Evolutionary conservation across 2,113 vertebrate species (phyloP).

Genomic region (Takifugu bimaculatus): DNA sequence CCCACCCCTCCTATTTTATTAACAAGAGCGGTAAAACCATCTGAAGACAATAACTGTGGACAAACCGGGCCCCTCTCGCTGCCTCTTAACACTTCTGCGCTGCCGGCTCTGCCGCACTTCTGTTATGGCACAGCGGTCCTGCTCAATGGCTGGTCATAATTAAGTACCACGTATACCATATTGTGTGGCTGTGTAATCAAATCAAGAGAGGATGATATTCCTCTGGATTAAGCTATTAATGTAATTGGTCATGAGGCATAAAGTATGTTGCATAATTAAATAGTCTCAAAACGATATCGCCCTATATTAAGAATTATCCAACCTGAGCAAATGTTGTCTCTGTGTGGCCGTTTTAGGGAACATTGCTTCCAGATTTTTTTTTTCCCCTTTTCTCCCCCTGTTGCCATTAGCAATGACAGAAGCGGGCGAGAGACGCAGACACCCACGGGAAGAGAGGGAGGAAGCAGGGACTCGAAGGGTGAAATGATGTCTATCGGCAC

Average conservation of each 20-base stretch:
- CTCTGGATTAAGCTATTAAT: conserved; percentile 99
- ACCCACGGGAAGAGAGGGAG: conserved; percentile 68
- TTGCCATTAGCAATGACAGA: conserved; percentile 90
- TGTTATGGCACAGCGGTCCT: conserved; percentile 83
- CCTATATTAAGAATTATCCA: conserved; percentile 99
- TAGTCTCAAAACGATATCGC: conserved; percentile 99
- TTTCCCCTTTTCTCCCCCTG: conserved; percentile 22
- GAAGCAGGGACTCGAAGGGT: conserved; percentile 70
- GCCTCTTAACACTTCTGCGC: conserved; percentile 29
- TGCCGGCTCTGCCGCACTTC: conserved; percentile 81
- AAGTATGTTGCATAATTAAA: conserved; percentile 99
- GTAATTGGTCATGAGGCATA: conserved; percentile 99
- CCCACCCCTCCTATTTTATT: conserved; percentile 76
- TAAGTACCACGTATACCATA: conserved; percentile 99
- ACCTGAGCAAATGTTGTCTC: conserved; percentile 99
- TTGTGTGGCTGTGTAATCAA: conserved; percentile 99
- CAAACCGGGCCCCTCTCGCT: conserved; percentile 73
- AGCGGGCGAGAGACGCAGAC: conserved; percentile 71
- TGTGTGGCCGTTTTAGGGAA: conserved; percentile 99
- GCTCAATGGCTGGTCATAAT: conserved; percentile 98
- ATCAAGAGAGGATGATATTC: conserved; percentile 99
- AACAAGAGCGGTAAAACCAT: conserved; percentile 94
- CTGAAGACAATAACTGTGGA: conserved; percentile 90
- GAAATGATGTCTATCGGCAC: conserved; percentile 89
- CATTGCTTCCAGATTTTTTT: conserved; percentile 88